Evolutionary conservation across 2,113 vertebrate species (phyloP), one percentile per base, ranked within the genome.

Genomic region (Sander lucioperca): DNA sequence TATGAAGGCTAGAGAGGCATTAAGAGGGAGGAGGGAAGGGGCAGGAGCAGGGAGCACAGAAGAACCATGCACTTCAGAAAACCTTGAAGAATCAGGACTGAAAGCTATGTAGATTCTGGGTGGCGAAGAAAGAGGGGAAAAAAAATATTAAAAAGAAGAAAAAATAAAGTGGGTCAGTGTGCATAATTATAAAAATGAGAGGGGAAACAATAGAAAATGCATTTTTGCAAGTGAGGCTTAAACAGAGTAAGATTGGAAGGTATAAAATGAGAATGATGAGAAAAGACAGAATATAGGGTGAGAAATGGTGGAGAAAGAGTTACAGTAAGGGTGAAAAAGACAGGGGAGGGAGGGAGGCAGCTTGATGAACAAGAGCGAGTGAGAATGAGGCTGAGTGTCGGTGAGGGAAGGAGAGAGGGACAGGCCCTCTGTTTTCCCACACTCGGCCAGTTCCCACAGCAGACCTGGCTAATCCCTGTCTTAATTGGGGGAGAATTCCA

Each of bases 401-500:
- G 82, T 66, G 89, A 91, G 91, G 69, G 88, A 89, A 83, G 72
- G 89, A 91, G 86, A 91, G 84, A 88, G 87, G 70, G 84, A 80
- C 81, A 78, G 74, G 67, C 84, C 79, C 80, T 88, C 74, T 68
- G 88, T 88, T 91, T 96, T 96, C 95, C 94, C 95, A 95, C 95
- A 95, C 94, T 96, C 92, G 8, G 83, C 80, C 79, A 63, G 92
- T 95, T 96, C 94, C 94, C 94, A 96, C 94, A 95, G 90, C 92
- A 89, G 89, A 88, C 92, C 91, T 84, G 65, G 89, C 88, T 96
- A 96, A 96, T 96, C 95, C 95, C 94, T 93, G 94, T 95, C 95
- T 94, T 95, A 95, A 95, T 96, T 96, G 94, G 95, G 92, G 93
- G 91, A 92, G 93, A 94, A 95, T 96, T 96, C 95, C 93, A 94